Evolutionary conservation across 2,888 invertebrate species (phyloP), one percentile per base, ranked within the genome.

Genomic region (Chloromyia formosa): DNA sequence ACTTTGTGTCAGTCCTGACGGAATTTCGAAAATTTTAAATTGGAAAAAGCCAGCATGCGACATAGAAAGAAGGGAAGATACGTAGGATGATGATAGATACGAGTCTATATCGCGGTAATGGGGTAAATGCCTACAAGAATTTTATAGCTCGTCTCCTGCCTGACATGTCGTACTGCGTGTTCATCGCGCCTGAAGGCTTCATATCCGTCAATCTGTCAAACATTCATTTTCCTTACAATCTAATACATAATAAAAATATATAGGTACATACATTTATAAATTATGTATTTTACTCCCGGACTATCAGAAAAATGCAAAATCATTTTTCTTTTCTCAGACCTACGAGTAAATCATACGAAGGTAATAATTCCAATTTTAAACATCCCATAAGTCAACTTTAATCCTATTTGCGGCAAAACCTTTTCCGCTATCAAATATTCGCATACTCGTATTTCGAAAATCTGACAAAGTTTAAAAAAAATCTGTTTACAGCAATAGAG

Each of bases 171-270:
- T 4, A 49, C 49, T 61, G 49, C 22, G 49, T 49, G 53, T 53
- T 53, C 49, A 68, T 68, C 49, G 22, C 66, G 20, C 23, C 49
- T 23, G 49, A 35, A 20, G 35, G 27, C 27, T 35, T 45, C 66
- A 53, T 53, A 45, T 49, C 66, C 20, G 66, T 53, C 66, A 68
- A 68, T 49, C 49, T 53, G 66, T 68, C 66, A 68, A 22, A n/a
- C 49, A 20, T 68, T 68, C 16, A 49, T 49, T 68, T 66, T 45
- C 49, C 20, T 18, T 68, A 68, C 23, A 49, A 1, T 49, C 14
- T 49, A 12, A 12, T 7, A n/a, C 49, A 5, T 49, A 35, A 35
- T 35, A 35, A 35, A 35, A 7, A 35, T 35, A 35, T 35, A 35
- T 35, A 35, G 27, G 27, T 35, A 35, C 3, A n/a, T 49, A 49